A percentile compares a stretch with the other conserved stretches of the same genome.
Evolutionary conservation across 2,888 invertebrate species (phyloP).

Genomic region (Agrochola lychnidis): DNA sequence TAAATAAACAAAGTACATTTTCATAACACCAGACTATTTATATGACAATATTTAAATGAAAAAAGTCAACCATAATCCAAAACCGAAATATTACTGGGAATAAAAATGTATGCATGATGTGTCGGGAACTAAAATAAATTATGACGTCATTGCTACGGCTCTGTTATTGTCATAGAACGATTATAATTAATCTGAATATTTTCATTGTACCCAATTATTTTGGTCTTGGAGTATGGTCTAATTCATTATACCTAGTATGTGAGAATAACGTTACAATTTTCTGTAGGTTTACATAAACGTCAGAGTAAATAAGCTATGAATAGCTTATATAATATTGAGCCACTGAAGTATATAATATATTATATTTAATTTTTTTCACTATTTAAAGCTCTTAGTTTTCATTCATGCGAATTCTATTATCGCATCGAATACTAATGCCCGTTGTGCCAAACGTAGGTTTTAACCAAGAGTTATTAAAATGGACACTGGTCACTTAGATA

Average conservation of each 20-base stretch:
- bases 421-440: conserved; percentile 85
- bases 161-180: conserved; percentile 75
- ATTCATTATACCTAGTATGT: conserved; percentile 69
- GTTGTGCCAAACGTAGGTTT: conserved; percentile 66
- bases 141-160: conserved; percentile 63
- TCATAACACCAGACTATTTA: conserved; percentile 63
- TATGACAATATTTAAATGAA: conserved; percentile 60
- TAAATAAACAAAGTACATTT: conserved; percentile 64
- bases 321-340: conserved; percentile 90
- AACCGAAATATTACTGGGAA: conserved; percentile 75
- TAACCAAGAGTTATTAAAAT: conserved; percentile 50
- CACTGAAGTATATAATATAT: conserved; percentile 88
- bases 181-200: conserved; percentile 64
- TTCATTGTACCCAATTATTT: conserved; percentile 71
- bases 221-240: conserved; percentile 84
- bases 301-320: conserved; percentile 87
- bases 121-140: conserved; percentile 42
- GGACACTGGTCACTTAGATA: conserved; percentile 23
- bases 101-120: conserved; percentile 42
- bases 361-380: conserved; percentile 88
- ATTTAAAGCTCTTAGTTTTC: conserved; percentile 91
- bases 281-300: conserved; percentile 83
- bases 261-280: conserved; percentile 75
- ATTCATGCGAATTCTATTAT: conserved; percentile 84
- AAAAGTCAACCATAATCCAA: conserved; percentile 80